phyloP scores from a whole-genome alignment of 2,888 invertebrate genomes.

The Idaea dimidiata region DNA sequence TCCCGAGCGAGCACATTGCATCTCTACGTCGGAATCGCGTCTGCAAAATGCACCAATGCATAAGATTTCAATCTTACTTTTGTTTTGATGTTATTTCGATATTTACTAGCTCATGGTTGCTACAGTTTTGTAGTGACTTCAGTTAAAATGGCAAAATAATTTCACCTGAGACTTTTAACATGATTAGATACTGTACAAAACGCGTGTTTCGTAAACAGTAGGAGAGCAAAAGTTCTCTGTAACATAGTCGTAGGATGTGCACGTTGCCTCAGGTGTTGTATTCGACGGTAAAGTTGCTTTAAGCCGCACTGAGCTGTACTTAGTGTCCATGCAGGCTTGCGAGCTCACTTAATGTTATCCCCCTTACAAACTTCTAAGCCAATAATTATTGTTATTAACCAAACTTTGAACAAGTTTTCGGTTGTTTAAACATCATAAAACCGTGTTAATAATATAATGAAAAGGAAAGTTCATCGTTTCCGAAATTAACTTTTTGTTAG shows the following conservation, averaged over 20 bases:
- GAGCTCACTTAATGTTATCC: constrained; percentile 60
- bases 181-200: constrained; percentile 15
- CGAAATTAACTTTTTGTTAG: background rate
- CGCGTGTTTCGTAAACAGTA: background rate
- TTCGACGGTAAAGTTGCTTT: constrained; percentile 67
- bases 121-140: background rate
- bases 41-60: constrained; percentile 77
- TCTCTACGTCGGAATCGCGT: constrained; percentile 66
- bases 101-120: constrained; percentile 31
- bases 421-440: constrained; percentile 7
- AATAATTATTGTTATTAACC: constrained; percentile 42
- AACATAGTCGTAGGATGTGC: constrained; percentile 32
- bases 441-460: constrained; percentile 3
- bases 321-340: constrained; percentile 56
- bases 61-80: constrained; percentile 73
- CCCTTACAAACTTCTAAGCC: constrained; percentile 45
- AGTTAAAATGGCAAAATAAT: background rate
- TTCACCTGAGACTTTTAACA: background rate
- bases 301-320: constrained; percentile 67
- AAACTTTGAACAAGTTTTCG: constrained; percentile 17
- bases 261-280: constrained; percentile 65
- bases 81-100: constrained; percentile 37
- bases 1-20: constrained; percentile 63
- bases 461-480: constrained; percentile 9
- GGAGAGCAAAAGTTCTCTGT: background rate